A percentile compares a stretch with the other conserved stretches of the same genome.
These are phyloP conservation scores for Protobothrops mucrosquamatus DNA, from an alignment of 2,113 vertebrate species.

Conservation along the genomic window DNA sequence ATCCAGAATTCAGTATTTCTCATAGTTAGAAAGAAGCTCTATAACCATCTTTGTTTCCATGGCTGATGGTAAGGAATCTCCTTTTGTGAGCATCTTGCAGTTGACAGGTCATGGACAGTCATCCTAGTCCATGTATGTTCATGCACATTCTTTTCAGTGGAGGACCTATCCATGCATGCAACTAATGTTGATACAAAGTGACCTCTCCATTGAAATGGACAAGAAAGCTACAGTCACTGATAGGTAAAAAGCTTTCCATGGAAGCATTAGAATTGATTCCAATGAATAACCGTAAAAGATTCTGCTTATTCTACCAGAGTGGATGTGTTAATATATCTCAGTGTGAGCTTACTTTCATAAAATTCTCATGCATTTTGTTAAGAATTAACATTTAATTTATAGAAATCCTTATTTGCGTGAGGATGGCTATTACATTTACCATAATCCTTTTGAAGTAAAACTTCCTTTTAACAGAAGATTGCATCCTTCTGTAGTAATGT, in stretches of 20 bases:
- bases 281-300: not conserved
- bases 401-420: not conserved
- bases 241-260: not conserved
- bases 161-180: not conserved
- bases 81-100: not conserved
- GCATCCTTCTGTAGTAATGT: conserved; percentile 52
- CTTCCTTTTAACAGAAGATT: conserved; percentile 22
- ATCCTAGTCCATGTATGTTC: not conserved
- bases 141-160: not conserved
- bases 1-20: not conserved
- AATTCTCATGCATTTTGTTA: not conserved
- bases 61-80: not conserved
- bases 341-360: not conserved
- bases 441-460: not conserved
- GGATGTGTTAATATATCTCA: not conserved
- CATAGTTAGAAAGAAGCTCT: not conserved
- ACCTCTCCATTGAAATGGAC: not conserved
- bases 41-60: not conserved
- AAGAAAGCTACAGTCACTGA: not conserved
- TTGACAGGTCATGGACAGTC: not conserved
- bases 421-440: not conserved
- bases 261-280: not conserved
- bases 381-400: not conserved
- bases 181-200: not conserved
- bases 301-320: not conserved